Conservation (phyloP, 2,113 vertebrate species). For the Promerops cafer region DNA sequence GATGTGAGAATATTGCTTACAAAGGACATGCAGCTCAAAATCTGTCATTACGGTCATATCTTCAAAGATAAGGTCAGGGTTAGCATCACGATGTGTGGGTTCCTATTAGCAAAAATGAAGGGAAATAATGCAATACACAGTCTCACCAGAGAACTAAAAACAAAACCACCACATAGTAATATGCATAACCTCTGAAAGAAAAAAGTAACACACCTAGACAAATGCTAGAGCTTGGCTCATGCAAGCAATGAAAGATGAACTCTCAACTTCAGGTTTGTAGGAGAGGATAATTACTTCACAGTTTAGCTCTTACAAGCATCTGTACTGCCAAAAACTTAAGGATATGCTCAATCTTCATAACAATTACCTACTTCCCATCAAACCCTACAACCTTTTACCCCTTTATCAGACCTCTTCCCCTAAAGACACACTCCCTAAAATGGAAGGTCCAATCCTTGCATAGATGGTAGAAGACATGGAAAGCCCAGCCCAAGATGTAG, state of each 20-base stretch:
- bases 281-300: not conserved
- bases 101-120: conserved; percentile 76
- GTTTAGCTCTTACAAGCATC: not conserved
- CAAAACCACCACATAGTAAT: not conserved
- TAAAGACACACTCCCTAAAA: conserved; percentile 25
- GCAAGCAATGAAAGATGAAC: not conserved
- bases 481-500: conserved; percentile 15
- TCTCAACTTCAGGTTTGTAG: not conserved
- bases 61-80: conserved; percentile 89
- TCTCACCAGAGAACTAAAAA: not conserved
- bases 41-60: conserved; percentile 98
- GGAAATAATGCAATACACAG: not conserved
- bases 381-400: not conserved
- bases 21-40: conserved; percentile 92
- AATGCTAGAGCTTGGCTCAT: not conserved
- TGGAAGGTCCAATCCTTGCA: not conserved
- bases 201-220: not conserved
- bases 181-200: not conserved
- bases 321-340: not conserved
- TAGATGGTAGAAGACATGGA: not conserved
- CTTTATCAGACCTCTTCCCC: conserved; percentile 7
- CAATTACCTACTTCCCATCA: not conserved
- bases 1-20: conserved; percentile 84
- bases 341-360: not conserved
- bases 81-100: conserved; percentile 88